Base-by-base conservation (phyloP, 1,140 invertebrate genomes). In the Aphidius gifuensis region DNA sequence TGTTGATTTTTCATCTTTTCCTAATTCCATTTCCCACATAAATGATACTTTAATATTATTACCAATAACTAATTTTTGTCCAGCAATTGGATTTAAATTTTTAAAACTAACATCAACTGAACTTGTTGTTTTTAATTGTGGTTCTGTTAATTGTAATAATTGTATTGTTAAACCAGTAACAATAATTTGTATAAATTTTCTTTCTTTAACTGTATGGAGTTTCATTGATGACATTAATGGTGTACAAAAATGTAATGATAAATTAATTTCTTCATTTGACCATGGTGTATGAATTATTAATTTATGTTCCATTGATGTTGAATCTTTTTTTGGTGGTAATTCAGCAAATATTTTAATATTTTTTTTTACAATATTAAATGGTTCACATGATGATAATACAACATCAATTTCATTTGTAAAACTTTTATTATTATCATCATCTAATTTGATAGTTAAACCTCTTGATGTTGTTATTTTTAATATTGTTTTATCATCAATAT, bases 131-230 rank as follows among this genome's bases (percentile, higher is more conserved):
- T 78, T 82, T 5, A 91, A 78, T 40, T 85, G 75, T 2, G 85
- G 84, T 39, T 90, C 75, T 5, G 74, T 77, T 51, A 90, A 75
- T 61, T 84, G 79, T 45, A 89, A 73, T 9, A 83, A 69, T 64
- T 87, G 83, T 21, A 77, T 81, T 32, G 87, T 84, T 0, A 88
- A 80, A 8, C 89, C 90, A 62, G 86, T 87, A 6, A 95, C 84
- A 2, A 87, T 85, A 9, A 93, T 85, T 76, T 93, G 88, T 5
- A 94, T 69, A 70, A 92, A 93, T 80, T 94, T 94, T 68, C 89
- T 85, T 23, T 87, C 85, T 64, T 90, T 87, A 7, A 90, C 90
- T 0, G 94, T 94, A 60, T 93, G 88, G 4, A 97, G 81, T 64
- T 90, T 88, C 82, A 92, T 90, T 7, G 84, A 85, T 1, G 90